These are phyloP conservation scores for Lycorma delicatula DNA, from an alignment of 1,140 invertebrate species.

Conservation along the genomic window DNA sequence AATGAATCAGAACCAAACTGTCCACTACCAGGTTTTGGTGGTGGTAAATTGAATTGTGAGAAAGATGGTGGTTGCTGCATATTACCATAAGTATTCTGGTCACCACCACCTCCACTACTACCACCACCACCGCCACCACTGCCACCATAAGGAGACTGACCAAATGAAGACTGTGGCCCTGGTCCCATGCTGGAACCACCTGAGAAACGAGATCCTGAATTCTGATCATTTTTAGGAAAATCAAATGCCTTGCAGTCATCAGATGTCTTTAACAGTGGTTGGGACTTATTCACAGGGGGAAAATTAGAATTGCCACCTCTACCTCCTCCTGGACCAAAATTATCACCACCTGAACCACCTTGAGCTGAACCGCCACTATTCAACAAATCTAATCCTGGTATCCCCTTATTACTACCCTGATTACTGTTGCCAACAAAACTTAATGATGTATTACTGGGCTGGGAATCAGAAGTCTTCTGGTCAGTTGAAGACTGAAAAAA, in stretches of 20 bases:
- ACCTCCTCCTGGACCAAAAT: conserved; percentile 2
- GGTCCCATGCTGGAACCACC: conserved; percentile 9
- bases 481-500: no score
- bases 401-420: conserved; percentile 15
- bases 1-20: background rate
- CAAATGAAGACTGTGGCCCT: conserved; percentile 9
- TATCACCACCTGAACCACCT: background rate
- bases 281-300: background rate
- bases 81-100: no score
- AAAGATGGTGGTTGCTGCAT: background rate
- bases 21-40: background rate
- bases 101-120: no score
- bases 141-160: background rate
- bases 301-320: no score
- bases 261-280: conserved; percentile 24
- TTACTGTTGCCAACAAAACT: background rate
- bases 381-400: conserved; percentile 29
- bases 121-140: background rate
- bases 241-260: conserved; percentile 32
- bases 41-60: background rate
- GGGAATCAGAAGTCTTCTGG: no score
- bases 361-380: background rate
- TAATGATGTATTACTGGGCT: no score
- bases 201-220: background rate
- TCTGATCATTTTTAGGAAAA: conserved; percentile 22